These are phyloP conservation scores for Mimachlamys varia DNA, from an alignment of 2,888 invertebrate genomes.

Conservation along the genomic window DNA sequence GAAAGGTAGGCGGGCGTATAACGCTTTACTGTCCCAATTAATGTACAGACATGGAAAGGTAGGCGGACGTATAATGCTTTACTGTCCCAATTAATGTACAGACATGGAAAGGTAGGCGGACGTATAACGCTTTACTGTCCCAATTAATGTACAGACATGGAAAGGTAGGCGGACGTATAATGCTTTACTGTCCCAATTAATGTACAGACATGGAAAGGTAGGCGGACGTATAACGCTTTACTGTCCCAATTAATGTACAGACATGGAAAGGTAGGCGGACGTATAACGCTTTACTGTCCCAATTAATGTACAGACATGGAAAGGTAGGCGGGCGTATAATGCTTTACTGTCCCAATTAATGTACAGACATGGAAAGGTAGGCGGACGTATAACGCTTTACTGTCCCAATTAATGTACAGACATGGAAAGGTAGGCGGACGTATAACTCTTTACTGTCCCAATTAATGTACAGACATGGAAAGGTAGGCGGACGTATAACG, in stretches of 20 bases:
- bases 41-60: slow-evolving; percentile 69
- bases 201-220: slow-evolving; percentile 69
- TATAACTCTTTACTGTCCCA: no score
- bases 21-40: slow-evolving; percentile 58
- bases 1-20: slow-evolving; percentile 64
- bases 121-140: no score
- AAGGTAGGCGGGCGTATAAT: slow-evolving; percentile 64
- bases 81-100: slow-evolving; percentile 61
- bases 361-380: slow-evolving; percentile 67
- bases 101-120: slow-evolving; percentile 64
- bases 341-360: slow-evolving; percentile 61
- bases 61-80: no score
- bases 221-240: no score
- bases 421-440: slow-evolving; percentile 64
- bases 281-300: no score
- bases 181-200: slow-evolving; percentile 58
- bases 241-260: slow-evolving; percentile 62
- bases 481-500: slow-evolving; percentile 63
- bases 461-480: slow-evolving; percentile 62
- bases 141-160: slow-evolving; percentile 61
- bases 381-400: no score
- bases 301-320: slow-evolving; percentile 61
- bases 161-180: slow-evolving; percentile 63
- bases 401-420: slow-evolving; percentile 62
- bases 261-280: slow-evolving; percentile 63